Evolutionary conservation across 2,888 invertebrate genomes (phyloP), one percentile per base, ranked within the genome.

Genomic region (Meganola albula): DNA sequence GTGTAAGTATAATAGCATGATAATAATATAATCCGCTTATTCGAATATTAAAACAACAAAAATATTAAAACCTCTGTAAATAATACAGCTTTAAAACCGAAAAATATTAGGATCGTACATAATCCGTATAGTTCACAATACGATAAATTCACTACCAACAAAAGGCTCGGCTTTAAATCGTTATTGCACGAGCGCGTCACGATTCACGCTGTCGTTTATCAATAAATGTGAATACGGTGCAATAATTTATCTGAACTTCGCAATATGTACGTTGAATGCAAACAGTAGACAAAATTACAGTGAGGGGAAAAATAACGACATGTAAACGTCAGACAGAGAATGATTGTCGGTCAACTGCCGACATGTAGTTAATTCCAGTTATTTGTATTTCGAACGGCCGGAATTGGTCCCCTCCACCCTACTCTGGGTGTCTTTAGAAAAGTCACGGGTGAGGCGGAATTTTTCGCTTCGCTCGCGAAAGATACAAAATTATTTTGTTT

Each of bases 241-340:
- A 57, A 74, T 74, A 74, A 74, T 74, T 76, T 74, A 73, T 67
- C 60, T 57, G 52, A 46, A 57, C 42, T 48, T 56, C 53, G 63
- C 68, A 64, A 69, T 73, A 72, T 69, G 65, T 54, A 52, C 53
- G 56, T 43, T 47, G 55, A 58, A 62, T 56, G 64, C 68, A 71
- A 72, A 71, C 66, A 73, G 60, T 59, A 63, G 53, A 58, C 62
- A 62, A 71, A 77, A 77, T 77, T 73, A 76, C 72, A 66, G 48
- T 56, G 54, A n/a, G 20, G 55, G 61, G 69, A 73, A 77, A 78
- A 75, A 76, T 69, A 69, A 65, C 62, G 58, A 39, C 58, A 44
- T 53, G 58, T 50, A 45, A 53, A 44, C 44, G 39, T 49, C 51
- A 52, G 74, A 72, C 75, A 70, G 69, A 70, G 75, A 78, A 64